Conservation (phyloP, 2,113 vertebrate species). For the Oostethus manadensis region DNA sequence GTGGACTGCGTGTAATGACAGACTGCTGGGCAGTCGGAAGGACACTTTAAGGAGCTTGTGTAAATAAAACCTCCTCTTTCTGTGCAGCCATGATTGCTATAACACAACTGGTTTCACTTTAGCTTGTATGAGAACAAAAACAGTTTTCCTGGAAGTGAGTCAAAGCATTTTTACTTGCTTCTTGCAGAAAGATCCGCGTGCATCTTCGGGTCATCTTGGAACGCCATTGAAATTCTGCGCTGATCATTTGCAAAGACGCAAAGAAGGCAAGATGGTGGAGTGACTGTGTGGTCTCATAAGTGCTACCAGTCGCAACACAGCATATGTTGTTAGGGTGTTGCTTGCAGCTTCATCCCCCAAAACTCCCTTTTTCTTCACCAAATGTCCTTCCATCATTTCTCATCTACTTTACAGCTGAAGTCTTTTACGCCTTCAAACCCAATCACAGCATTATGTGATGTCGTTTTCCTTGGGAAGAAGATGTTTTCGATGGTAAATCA, state of each 20-base stretch:
- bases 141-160: conserved; percentile 1
- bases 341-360: too few relatives aligned
- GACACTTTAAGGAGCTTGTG: neutral
- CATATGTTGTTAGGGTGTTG: too few relatives aligned
- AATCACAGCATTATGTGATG: neutral
- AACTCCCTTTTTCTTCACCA: too few relatives aligned
- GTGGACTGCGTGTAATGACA: conserved; percentile 18
- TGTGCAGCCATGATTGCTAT: neutral
- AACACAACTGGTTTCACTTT: neutral
- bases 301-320: neutral
- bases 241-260: neutral
- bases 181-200: neutral
- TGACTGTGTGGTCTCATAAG: too few relatives aligned
- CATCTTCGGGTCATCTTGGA: neutral
- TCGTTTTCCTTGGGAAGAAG: neutral
- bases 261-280: neutral
- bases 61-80: conserved; percentile 14
- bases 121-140: conserved; percentile 1
- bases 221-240: neutral
- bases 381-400: neutral
- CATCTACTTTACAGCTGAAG: neutral
- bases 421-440: neutral
- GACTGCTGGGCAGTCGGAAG: conserved; percentile 73
- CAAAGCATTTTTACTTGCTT: conserved; percentile 3
- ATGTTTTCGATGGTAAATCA: conserved; percentile 18